These are phyloP conservation scores for Diorhabda carinulata DNA, from an alignment of 1,140 invertebrate genomes.

Conservation along the genomic window DNA sequence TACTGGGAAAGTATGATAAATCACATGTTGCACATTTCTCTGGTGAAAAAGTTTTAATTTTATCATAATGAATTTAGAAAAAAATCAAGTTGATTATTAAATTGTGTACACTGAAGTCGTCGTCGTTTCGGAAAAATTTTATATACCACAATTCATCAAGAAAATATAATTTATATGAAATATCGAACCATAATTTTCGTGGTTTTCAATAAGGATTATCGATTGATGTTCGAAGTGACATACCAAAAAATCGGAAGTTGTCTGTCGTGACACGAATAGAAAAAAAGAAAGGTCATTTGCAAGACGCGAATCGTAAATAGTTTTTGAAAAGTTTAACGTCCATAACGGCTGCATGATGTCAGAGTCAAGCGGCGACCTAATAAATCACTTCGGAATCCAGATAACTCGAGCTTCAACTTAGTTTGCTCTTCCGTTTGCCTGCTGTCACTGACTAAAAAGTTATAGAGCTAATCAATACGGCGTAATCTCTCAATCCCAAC, in stretches of 20 bases:
- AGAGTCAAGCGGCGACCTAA: constrained; percentile 27
- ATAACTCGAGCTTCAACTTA: neutral
- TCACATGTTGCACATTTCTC: too few species aligned
- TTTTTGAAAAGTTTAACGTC: constrained; percentile 28
- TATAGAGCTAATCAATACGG: neutral
- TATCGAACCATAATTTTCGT: neutral
- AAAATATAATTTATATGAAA: too few species aligned
- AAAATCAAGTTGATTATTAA: too few species aligned
- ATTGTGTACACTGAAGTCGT: too few species aligned
- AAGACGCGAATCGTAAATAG: constrained; percentile 29
- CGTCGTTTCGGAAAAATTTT: too few species aligned
- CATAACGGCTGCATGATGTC: constrained; percentile 30
- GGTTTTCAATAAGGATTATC: constrained; percentile 5
- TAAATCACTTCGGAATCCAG: constrained; percentile 22
- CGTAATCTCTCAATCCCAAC: neutral
- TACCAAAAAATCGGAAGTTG: constrained; percentile 1
- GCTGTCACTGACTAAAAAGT: neutral
- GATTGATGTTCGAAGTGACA: constrained; percentile 1
- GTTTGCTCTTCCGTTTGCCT: neutral
- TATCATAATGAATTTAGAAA: too few species aligned
- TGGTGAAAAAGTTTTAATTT: too few species aligned
- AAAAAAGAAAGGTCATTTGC: constrained; percentile 17
- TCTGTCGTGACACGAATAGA: neutral
- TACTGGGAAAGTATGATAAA: too few species aligned
- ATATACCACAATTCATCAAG: too few species aligned